Evolutionary conservation across 2,113 vertebrate genomes (phyloP).

Genomic region (Typhlomys cinereus): DNA sequence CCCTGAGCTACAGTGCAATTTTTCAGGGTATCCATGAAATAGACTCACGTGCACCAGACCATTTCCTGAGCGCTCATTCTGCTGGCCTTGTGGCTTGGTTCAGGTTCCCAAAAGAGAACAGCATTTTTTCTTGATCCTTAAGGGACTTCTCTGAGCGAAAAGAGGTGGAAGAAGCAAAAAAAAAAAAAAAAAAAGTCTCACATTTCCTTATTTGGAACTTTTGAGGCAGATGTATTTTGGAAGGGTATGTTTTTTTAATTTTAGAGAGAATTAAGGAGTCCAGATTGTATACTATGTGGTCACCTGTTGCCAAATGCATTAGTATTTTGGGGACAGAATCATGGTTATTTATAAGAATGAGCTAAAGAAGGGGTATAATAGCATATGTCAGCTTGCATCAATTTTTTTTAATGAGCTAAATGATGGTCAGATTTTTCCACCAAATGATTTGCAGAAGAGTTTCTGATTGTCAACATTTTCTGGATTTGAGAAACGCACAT

Average conservation of each 20-base stretch:
- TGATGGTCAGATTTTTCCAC: background rate
- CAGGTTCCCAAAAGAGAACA: background rate
- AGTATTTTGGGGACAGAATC: background rate
- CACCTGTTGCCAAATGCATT: background rate
- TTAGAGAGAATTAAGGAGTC: background rate
- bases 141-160: background rate
- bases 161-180: background rate
- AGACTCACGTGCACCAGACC: background rate
- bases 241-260: background rate
- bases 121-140: background rate
- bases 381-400: background rate
- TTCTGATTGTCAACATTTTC: background rate
- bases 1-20: background rate
- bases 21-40: background rate
- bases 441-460: background rate
- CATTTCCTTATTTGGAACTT: background rate
- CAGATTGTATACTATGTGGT: background rate
- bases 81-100: background rate
- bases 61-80: background rate
- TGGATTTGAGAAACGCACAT: background rate
- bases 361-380: conserved; percentile 6
- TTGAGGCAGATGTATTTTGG: background rate
- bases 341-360: background rate
- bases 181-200: background rate
- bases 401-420: background rate